Percentiles rank a stretch among this genome's conserved stretches.
phyloP scores from a whole-genome alignment of 2,797 vertebrate species.

The Philypnodon macrostomus region DNA sequence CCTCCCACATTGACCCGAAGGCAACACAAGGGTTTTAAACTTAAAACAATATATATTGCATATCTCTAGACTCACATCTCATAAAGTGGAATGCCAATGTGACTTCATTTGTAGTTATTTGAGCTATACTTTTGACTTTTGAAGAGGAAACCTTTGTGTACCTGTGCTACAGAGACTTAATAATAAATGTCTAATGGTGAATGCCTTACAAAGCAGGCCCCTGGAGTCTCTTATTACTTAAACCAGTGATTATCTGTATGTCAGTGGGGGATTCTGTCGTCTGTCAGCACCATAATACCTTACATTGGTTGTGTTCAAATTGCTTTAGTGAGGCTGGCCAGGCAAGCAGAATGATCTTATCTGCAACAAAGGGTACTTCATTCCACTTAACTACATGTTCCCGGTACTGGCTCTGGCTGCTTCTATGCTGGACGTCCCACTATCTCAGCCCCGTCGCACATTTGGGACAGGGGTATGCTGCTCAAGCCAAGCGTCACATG shows the following conservation, averaged over 20 bases:
- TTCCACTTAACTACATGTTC: conserved; percentile 66
- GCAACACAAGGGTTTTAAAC: too few relatives aligned
- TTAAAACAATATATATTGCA: too few relatives aligned
- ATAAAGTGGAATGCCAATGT: too few relatives aligned
- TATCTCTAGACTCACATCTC: too few relatives aligned
- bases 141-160: too few relatives aligned
- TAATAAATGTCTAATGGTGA: conserved; percentile 23
- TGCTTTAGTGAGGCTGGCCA: conserved; percentile 46
- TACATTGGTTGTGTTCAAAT: conserved; percentile 46
- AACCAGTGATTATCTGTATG: conserved; percentile 29
- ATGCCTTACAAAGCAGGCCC: background rate
- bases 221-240: conserved; percentile 26
- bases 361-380: conserved; percentile 66
- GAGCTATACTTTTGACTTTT: too few relatives aligned
- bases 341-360: conserved; percentile 68
- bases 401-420: conserved; percentile 37
- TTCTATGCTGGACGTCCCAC: conserved; percentile 53
- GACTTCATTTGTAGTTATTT: too few relatives aligned
- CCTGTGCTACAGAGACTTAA: background rate
- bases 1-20: too few relatives aligned
- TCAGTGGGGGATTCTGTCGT: conserved; percentile 31
- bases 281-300: conserved; percentile 45
- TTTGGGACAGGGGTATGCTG: conserved; percentile 68
- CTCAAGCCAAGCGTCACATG: conserved; percentile 71
- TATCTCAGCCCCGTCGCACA: conserved; percentile 66